Evolutionary conservation across 2,888 invertebrate species (phyloP), one percentile per base, ranked within the genome.

Genomic region (Pycnomerus fuliginosus): DNA sequence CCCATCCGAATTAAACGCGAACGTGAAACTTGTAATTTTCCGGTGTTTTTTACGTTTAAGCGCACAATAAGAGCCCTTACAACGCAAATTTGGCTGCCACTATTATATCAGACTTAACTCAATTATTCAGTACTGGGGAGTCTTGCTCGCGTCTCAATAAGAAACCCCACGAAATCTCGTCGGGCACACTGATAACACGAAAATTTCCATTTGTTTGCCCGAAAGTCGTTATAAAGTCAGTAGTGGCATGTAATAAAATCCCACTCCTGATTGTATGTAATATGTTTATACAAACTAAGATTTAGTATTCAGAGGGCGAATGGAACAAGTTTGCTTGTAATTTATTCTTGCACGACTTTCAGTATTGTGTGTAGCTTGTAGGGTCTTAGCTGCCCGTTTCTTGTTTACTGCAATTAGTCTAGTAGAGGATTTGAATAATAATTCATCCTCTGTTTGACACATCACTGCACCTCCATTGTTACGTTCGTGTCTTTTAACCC

Each of bases 221-320:
- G 50, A 57, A n/a, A 60, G 61, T 62, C 61, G 61, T 64, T 65
- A 63, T 61, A 61, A 65, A 64, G 63, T 63, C 63, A 58, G 62
- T 55, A 52, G 57, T 53, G 49, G 56, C 51, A 53, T 58, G 64
- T 61, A 64, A 64, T 65, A 65, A 65, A 64, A 64, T 62, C 62
- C 61, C 45, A 43, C 60, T 54, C 60, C 17, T 62, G 65, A 66
- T 67, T 68, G 64, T 63, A 52, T 62, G 62, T 67, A 67, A 67
- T 68, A 66, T 66, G 67, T 67, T 68, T 66, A 65, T 65, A 67
- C 66, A 67, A 68, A 66, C 64, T 64, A 61, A 65, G 64, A 67
- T 66, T 67, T 67, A 64, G 66, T 67, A 68, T 68, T 62, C 66
- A 49, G 49, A 55, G 58, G 56, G 56, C 55, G 60, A 56, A 61